Percentiles rank a stretch among this genome's conserved stretches.
These are phyloP conservation scores for Telmatherina bonti DNA, from an alignment of 2,797 vertebrate species.

Conservation along the genomic window DNA sequence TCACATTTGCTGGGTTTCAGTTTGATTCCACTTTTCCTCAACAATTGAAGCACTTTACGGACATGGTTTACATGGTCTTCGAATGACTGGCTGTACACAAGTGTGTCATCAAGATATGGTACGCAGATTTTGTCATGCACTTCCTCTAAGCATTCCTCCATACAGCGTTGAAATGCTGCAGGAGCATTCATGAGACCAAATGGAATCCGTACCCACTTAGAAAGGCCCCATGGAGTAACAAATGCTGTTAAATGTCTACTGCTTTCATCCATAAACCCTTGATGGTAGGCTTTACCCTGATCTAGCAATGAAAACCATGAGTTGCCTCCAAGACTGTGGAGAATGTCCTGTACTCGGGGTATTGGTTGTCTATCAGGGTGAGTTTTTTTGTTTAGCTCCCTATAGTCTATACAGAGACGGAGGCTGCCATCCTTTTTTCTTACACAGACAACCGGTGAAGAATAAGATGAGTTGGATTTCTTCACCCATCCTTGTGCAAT, in stretches of 20 bases:
- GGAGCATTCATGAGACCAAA: slow-evolving; percentile 7
- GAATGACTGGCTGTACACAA: not conserved
- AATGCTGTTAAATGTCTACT: slow-evolving; percentile 5
- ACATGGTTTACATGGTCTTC: not conserved
- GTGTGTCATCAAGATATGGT: not conserved
- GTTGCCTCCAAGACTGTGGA: slow-evolving; percentile 7
- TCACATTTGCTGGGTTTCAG: slow-evolving; percentile 15
- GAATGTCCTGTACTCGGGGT: not conserved
- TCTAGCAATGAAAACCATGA: slow-evolving; percentile 17
- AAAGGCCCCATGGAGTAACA: slow-evolving; percentile 6
- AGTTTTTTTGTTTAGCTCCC: slow-evolving; percentile 15
- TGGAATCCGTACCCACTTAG: slow-evolving; percentile 13
- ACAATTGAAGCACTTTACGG: not conserved
- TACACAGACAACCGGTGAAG: no score
- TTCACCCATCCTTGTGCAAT: slow-evolving; percentile 14
- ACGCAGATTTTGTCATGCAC: slow-evolving; percentile 1
- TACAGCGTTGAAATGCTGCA: slow-evolving; percentile 4
- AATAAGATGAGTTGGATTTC: slow-evolving; percentile 2
- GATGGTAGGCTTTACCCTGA: slow-evolving; percentile 12
- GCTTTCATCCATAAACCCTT: not conserved
- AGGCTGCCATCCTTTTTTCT: slow-evolving; percentile 2
- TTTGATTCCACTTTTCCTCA: slow-evolving; percentile 10
- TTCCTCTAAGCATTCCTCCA: slow-evolving; percentile 6
- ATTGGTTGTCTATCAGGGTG: slow-evolving; percentile 10
- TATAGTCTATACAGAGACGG: slow-evolving; percentile 9